phyloP scores from a whole-genome alignment of 2,888 invertebrate genomes.

The Nemotelus nigrinus region DNA sequence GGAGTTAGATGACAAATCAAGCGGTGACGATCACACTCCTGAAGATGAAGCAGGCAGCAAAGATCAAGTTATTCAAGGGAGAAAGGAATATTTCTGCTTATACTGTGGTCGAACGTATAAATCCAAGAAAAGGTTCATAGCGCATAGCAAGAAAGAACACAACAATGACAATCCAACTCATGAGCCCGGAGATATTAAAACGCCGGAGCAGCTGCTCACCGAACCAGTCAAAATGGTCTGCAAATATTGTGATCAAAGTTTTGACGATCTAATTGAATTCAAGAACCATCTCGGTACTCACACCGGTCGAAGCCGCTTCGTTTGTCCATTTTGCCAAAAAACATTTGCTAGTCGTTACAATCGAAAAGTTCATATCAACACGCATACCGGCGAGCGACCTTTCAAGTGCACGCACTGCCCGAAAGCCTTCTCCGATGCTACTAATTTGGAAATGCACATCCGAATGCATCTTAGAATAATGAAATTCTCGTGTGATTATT shows the following conservation, averaged over 20 bases:
- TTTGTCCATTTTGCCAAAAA: slow-evolving; percentile 22
- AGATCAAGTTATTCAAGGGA: background rate
- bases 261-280: background rate
- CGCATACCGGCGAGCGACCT: slow-evolving; percentile 45
- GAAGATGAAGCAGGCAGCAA: background rate
- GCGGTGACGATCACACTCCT: background rate
- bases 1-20: no score
- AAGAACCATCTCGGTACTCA: background rate
- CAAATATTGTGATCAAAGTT: slow-evolving; percentile 10
- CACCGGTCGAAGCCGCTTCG: background rate
- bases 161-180: background rate
- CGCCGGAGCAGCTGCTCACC: background rate
- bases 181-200: background rate
- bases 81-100: no score
- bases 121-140: background rate
- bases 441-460: slow-evolving; percentile 49
- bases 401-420: slow-evolving; percentile 52
- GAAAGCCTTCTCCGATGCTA: slow-evolving; percentile 48
- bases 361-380: slow-evolving; percentile 3
- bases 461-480: slow-evolving; percentile 50
- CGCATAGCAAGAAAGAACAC: background rate
- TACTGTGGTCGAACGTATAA: background rate
- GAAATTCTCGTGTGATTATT: slow-evolving; percentile 48
- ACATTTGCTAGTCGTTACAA: background rate
- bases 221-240: background rate